Evolutionary conservation across 2,113 vertebrate genomes (phyloP).

Genomic region (Alethe diademata): DNA sequence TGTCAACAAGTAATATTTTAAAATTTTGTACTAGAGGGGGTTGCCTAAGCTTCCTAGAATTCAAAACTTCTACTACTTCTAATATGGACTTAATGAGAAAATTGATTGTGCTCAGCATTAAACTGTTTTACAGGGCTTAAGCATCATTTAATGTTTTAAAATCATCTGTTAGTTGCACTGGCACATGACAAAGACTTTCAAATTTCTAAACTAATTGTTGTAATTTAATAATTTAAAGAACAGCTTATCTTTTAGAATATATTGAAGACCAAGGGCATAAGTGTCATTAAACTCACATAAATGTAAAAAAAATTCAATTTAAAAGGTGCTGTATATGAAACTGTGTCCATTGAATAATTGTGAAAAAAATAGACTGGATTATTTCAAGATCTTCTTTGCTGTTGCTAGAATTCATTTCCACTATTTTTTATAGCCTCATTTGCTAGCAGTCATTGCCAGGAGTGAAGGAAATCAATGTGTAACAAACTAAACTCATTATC

Average conservation of each 20-base stretch:
- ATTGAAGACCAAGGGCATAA: not conserved
- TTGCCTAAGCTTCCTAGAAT: not conserved
- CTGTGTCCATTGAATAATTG: not conserved
- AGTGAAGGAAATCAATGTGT: not conserved
- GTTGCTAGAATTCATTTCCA: not conserved
- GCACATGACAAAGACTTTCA: not conserved
- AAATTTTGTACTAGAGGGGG: not conserved
- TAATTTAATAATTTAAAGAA: not conserved
- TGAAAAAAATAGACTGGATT: not conserved
- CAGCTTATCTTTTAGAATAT: not conserved
- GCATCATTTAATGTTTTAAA: not conserved
- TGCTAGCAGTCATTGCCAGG: not conserved
- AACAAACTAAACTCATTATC: not conserved
- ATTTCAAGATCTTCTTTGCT: not conserved
- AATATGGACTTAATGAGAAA: not conserved
- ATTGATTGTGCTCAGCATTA: not conserved
- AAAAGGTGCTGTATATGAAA: not conserved
- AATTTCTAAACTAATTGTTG: not conserved
- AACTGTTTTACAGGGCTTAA: not conserved
- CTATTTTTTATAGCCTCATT: not conserved
- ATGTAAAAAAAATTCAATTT: not conserved
- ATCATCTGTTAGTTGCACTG: not conserved
- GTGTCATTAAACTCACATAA: not conserved
- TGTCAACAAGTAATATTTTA: not conserved
- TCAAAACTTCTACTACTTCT: not conserved